Conservation (phyloP, 2,888 invertebrate species). For the Papilio protenor region DNA sequence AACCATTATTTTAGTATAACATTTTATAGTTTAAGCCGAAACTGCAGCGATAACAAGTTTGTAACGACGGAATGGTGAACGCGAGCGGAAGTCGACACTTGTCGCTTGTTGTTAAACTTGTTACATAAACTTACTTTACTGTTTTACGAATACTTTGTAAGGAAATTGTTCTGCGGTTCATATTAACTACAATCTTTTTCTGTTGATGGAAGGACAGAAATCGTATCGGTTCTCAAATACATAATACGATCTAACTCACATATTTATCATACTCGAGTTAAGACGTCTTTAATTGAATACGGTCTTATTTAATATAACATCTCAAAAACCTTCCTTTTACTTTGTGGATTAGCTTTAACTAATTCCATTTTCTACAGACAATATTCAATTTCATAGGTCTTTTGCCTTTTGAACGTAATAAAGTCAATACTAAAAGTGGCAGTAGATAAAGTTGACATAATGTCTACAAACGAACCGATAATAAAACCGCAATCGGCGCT, state of each 20-base stretch:
- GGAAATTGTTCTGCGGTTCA: neutral
- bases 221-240: too few species aligned
- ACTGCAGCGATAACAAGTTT: conserved; percentile 3
- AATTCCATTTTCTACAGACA: too few species aligned
- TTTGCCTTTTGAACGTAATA: neutral
- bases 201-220: neutral
- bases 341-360: too few species aligned
- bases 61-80: conserved; percentile 5
- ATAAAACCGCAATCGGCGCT: neutral
- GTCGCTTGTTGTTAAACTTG: conserved; percentile 8
- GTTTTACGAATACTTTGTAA: conserved; percentile 11
- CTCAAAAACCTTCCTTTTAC: too few species aligned
- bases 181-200: neutral
- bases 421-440: neutral
- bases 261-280: too few species aligned
- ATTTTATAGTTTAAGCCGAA: neutral
- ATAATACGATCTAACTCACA: too few species aligned
- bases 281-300: too few species aligned
- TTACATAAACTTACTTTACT: neutral
- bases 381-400: neutral
- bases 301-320: too few species aligned
- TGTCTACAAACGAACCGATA: neutral
- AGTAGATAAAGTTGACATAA: neutral
- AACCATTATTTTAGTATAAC: neutral
- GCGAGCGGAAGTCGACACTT: conserved; percentile 16